Evolutionary conservation across 2,888 invertebrate genomes (phyloP).

Genomic region (Sicus ferrugineus): DNA sequence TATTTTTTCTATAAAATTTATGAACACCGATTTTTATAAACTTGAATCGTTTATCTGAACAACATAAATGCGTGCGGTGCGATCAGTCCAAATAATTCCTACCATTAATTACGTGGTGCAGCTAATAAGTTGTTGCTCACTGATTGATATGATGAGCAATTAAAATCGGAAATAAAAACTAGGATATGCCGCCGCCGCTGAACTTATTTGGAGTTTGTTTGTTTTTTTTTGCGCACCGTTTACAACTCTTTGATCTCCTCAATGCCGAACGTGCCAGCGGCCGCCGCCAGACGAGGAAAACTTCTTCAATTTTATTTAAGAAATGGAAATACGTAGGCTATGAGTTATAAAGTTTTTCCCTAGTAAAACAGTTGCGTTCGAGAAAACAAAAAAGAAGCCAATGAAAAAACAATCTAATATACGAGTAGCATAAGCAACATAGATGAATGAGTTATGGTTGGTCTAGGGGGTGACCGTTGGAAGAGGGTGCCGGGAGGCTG

Average conservation of each 20-base stretch:
- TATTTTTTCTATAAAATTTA: too few relatives aligned
- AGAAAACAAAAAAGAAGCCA: background rate
- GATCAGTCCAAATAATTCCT: too few relatives aligned
- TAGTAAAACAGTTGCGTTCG: background rate
- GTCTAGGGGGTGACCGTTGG: too few relatives aligned
- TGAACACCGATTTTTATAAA: too few relatives aligned
- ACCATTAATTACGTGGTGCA: too few relatives aligned
- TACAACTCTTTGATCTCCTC: constrained; percentile 23
- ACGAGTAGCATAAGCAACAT: background rate
- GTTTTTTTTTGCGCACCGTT: background rate
- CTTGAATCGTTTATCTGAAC: too few relatives aligned
- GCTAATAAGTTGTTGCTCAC: background rate
- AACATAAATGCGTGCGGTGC: too few relatives aligned
- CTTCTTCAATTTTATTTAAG: background rate
- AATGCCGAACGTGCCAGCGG: constrained; percentile 5
- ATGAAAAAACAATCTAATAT: too few relatives aligned
- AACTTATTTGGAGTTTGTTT: background rate
- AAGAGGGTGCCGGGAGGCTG: too few relatives aligned
- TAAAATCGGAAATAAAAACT: constrained; percentile 5
- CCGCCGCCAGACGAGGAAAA: background rate
- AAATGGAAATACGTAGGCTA: constrained; percentile 1
- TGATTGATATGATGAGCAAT: constrained; percentile 24
- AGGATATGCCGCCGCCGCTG: background rate
- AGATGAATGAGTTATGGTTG: too few relatives aligned
- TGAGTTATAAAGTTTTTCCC: background rate